Evolutionary conservation across 2,888 invertebrate species (phyloP).

Genomic region (Andrena bucephala): DNA sequence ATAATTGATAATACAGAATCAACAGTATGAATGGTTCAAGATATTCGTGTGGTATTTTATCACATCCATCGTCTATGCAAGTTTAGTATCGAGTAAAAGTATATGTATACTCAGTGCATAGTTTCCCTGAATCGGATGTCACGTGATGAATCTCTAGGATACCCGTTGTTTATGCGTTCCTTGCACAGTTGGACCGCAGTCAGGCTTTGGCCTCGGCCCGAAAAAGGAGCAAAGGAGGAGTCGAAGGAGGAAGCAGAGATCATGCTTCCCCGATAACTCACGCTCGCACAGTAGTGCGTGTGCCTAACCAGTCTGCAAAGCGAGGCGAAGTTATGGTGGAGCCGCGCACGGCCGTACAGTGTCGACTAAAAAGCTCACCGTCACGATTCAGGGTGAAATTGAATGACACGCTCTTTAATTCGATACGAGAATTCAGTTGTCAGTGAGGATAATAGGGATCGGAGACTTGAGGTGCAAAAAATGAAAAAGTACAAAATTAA

Average conservation of each 20-base stretch:
- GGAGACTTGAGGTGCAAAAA: too few relatives aligned
- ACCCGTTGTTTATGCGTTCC: slow-evolving; percentile 79
- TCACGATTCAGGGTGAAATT: background rate
- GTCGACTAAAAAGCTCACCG: slow-evolving; percentile 26
- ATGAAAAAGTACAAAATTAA: too few relatives aligned
- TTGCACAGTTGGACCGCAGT: slow-evolving; percentile 80
- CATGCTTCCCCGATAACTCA: slow-evolving; percentile 82
- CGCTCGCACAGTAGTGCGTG: slow-evolving; percentile 81
- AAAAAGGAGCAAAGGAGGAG: slow-evolving; percentile 77
- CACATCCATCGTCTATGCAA: too few relatives aligned
- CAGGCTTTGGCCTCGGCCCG: slow-evolving; percentile 73
- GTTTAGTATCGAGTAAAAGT: too few relatives aligned
- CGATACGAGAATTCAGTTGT: background rate
- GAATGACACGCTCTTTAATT: background rate
- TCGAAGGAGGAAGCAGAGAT: slow-evolving; percentile 73
- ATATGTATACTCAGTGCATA: too few relatives aligned
- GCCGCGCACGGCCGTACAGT: slow-evolving; percentile 44
- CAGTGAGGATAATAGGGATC: background rate
- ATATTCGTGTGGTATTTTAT: too few relatives aligned
- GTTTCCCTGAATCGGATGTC: slow-evolving; percentile 17
- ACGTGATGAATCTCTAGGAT: slow-evolving; percentile 51
- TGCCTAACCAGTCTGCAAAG: slow-evolving; percentile 72
- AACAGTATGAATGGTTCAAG: too few relatives aligned
- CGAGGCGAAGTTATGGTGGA: slow-evolving; percentile 48
- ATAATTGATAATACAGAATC: too few relatives aligned